A percentile compares a stretch with the other conserved stretches of the same genome.
Evolutionary conservation across 2,888 invertebrate genomes (phyloP).

Genomic region (Megalurothrips usitatus): DNA sequence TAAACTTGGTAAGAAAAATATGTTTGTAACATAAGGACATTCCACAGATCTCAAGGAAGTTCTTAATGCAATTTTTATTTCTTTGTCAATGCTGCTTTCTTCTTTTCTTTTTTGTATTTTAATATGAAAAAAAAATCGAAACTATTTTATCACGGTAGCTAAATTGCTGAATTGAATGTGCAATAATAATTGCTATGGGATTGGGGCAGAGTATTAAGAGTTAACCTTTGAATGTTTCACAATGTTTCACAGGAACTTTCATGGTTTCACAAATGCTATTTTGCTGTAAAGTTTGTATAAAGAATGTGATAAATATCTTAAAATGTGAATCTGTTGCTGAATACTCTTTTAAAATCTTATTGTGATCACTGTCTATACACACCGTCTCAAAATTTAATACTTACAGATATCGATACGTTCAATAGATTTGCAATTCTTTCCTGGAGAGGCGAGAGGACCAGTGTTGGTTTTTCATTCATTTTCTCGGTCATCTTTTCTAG

Average conservation of each 20-base stretch:
- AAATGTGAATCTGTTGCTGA: neutral
- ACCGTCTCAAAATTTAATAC: neutral
- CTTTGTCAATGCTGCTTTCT: neutral
- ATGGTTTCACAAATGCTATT: neutral
- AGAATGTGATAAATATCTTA: conserved; percentile 12
- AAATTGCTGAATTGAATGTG: neutral
- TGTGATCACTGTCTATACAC: neutral
- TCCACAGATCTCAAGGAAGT: neutral
- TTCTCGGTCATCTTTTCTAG: neutral
- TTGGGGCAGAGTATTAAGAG: neutral
- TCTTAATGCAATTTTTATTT: neutral
- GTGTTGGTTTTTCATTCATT: neutral
- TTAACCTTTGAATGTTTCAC: no score
- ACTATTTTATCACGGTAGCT: neutral
- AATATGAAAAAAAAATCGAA: neutral
- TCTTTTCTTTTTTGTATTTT: neutral
- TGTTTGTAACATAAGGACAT: neutral
- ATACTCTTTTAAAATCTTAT: neutral
- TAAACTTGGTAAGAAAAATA: neutral
- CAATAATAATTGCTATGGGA: neutral
- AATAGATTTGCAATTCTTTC: conserved; percentile 5
- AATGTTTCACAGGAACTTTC: no score
- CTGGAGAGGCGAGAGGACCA: neutral
- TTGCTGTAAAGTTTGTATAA: conserved; percentile 20
- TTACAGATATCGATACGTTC: neutral